These are phyloP conservation scores for Meteorus sp. DNA, from an alignment of 1,140 invertebrate genomes.

Conservation along the genomic window DNA sequence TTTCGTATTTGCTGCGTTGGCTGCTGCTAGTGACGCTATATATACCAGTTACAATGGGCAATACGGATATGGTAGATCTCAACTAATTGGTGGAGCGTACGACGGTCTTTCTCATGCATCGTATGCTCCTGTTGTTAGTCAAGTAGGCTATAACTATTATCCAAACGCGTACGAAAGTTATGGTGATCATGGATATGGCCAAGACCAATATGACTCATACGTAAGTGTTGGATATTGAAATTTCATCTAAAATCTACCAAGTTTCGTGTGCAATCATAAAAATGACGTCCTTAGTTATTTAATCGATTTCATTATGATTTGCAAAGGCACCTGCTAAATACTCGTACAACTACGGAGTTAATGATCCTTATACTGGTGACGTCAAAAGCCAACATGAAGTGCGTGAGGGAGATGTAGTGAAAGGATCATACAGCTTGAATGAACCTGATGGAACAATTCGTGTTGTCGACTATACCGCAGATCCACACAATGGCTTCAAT, in stretches of 20 bases:
- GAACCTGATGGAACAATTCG: slow-evolving; percentile 56
- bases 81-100: slow-evolving; percentile 20
- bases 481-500: slow-evolving; percentile 56
- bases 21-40: slow-evolving; percentile 35
- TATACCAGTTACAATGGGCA: slow-evolving; percentile 33
- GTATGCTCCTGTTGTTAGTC: slow-evolving; percentile 20
- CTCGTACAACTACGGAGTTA: slow-evolving; percentile 54
- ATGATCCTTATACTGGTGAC: slow-evolving; percentile 56
- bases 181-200: slow-evolving; percentile 24
- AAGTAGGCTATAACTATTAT: slow-evolving; percentile 31
- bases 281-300: background rate
- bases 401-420: slow-evolving; percentile 55
- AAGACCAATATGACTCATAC: slow-evolving; percentile 28
- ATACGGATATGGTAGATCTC: slow-evolving; percentile 29
- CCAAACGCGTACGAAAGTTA: slow-evolving; percentile 25
- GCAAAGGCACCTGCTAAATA: slow-evolving; percentile 51
- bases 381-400: slow-evolving; percentile 55
- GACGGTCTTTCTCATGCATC: slow-evolving; percentile 20
- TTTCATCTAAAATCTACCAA: background rate
- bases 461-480: slow-evolving; percentile 56
- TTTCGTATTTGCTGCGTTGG: slow-evolving; percentile 34
- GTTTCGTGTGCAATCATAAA: too few species aligned
- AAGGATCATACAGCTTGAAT: slow-evolving; percentile 55
- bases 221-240: slow-evolving; percentile 21
- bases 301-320: background rate